Conservation (phyloP, 2,113 vertebrate genomes). For the Oreochromis tanganicae region DNA sequence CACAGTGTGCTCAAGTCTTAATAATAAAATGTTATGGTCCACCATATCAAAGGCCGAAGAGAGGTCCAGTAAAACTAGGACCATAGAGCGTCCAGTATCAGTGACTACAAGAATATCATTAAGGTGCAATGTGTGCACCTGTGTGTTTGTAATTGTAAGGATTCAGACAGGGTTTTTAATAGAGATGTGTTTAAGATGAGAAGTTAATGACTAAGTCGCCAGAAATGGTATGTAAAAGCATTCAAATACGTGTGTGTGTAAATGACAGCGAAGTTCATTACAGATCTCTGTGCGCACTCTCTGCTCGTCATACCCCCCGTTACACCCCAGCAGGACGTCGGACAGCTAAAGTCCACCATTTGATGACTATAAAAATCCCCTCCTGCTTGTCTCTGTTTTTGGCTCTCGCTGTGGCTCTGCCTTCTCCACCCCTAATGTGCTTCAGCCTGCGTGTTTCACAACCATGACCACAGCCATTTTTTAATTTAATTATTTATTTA, state of each 20-base stretch:
- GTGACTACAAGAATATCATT: too few species aligned
- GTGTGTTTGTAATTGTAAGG: background rate
- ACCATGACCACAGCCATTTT: background rate
- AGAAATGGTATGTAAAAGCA: background rate
- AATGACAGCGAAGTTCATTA: background rate
- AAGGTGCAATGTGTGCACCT: background rate
- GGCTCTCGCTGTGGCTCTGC: background rate
- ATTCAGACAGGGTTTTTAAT: background rate
- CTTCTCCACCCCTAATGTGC: conserved; percentile 4
- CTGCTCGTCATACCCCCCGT: background rate
- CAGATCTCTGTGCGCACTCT: background rate
- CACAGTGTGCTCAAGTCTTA: too few species aligned
- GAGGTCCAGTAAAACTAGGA: too few species aligned
- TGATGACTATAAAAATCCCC: conserved; percentile 5
- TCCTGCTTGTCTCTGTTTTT: conserved; percentile 2
- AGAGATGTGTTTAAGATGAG: background rate
- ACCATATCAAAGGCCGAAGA: too few species aligned
- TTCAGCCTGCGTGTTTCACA: conserved; percentile 7
- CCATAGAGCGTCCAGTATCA: too few species aligned
- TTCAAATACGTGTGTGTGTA: background rate
- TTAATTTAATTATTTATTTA: background rate
- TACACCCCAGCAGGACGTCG: conserved; percentile 9
- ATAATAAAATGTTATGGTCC: too few species aligned
- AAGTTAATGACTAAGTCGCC: background rate
- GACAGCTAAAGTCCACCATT: conserved; percentile 43